Evolutionary conservation across 2,113 vertebrate genomes (phyloP), one percentile per base, ranked within the genome.

Genomic region (Microtus ochrogaster): DNA sequence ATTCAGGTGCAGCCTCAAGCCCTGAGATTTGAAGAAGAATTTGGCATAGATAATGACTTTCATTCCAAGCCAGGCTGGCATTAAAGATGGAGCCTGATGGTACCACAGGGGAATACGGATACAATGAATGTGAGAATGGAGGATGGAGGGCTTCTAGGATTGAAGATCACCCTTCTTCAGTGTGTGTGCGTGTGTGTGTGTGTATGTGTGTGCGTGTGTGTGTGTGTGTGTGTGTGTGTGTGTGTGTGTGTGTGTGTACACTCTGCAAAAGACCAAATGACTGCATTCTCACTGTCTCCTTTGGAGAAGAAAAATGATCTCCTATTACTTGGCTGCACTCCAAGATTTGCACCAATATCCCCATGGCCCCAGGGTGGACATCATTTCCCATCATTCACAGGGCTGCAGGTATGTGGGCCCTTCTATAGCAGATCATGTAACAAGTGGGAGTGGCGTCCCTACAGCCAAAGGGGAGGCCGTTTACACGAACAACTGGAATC

Each of bases 181-280:
- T 65, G 10, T 21, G 2, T n/a, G 30, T 49, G 39, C 28, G 41
- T 19, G 3, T 39, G 41, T 79, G 12, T 73, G 22, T 12, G 8
- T 24, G 2, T 19, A 17, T 55, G 10, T 26, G 2, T n/a, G 28
- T 49, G 11, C 30, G 41, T 30, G 26, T 77, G 13, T 77, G 22
- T 3, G 2, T 14, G 3, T 28, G 39, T 79, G 8, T 9, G 9
- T 7, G 1, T 24, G 39, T 52, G 5, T 36, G 39, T 79, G 8
- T 9, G 9, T 7, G 1, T 24, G 39, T 52, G 5, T 36, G 22
- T 49, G 10, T 33, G 8, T 24, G 2, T 26, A 0, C 44, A 5
- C 73, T 11, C 58, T 61, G 24, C 39, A 76, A 81, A 79, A 86
- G n/a, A 58, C 26, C 74, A 26, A 74, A 76, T 70, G 12, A 17